A percentile compares a stretch with the other conserved stretches of the same genome.
Evolutionary conservation across 2,113 vertebrate genomes (phyloP).

Genomic region (Pelvicachromis taeniatus): DNA sequence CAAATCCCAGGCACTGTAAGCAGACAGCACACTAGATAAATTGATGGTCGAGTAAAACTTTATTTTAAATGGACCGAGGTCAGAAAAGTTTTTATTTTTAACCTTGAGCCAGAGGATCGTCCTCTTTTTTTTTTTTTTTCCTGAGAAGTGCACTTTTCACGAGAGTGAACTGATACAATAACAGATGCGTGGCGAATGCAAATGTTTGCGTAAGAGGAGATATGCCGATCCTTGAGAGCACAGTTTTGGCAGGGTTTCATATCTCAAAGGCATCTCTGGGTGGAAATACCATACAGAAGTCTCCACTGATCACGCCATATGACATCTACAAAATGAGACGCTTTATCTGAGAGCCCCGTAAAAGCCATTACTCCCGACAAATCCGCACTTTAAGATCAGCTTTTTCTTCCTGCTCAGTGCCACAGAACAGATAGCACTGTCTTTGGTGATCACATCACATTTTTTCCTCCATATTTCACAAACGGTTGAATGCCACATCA

Average conservation of each 20-base stretch:
- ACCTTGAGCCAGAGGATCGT: constrained; percentile 37
- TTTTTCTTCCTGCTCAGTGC: constrained; percentile 23
- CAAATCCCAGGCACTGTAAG: background rate
- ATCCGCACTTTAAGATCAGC: constrained; percentile 9
- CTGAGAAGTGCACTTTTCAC: constrained; percentile 33
- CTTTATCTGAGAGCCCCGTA: constrained; percentile 20
- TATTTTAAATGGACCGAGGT: constrained; percentile 44
- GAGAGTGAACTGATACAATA: constrained; percentile 28
- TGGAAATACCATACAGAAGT: constrained; percentile 15
- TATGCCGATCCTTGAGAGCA: background rate
- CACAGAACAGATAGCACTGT: constrained; percentile 40
- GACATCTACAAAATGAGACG: constrained; percentile 53
- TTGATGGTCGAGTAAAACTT: constrained; percentile 13
- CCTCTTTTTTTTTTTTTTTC: constrained; percentile 20
- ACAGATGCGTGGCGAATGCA: constrained; percentile 38
- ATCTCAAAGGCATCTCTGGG: constrained; percentile 44
- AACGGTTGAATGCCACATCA: constrained; percentile 50
- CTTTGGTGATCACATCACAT: constrained; percentile 48
- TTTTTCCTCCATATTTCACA: constrained; percentile 38
- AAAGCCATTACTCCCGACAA: constrained; percentile 44
- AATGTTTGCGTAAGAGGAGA: constrained; percentile 34
- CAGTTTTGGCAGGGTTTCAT: background rate
- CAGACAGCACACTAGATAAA: constrained; percentile 14
- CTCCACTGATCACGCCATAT: constrained; percentile 38
- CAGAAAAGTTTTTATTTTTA: constrained; percentile 33